Percentiles rank a stretch among this genome's conserved stretches.
These are phyloP conservation scores for Zaprionus obscuricornis DNA, from an alignment of 2,888 invertebrate genomes.

Conservation along the genomic window DNA sequence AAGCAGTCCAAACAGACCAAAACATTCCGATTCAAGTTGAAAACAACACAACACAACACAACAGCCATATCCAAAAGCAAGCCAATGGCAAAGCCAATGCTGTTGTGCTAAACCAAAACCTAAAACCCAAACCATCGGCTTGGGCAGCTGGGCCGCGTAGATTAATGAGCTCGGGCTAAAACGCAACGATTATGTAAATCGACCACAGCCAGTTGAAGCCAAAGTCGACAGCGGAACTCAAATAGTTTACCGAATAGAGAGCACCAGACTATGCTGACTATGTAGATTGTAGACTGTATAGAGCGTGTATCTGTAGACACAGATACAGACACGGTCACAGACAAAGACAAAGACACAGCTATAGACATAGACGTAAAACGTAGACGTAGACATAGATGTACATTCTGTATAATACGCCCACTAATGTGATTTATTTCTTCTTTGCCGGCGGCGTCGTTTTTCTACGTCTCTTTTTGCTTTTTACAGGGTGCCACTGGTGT, in stretches of 20 bases:
- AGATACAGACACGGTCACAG: slow-evolving; percentile 29
- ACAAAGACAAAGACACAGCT: no score
- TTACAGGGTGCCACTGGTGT: slow-evolving; percentile 85
- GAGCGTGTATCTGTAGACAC: slow-evolving; percentile 27
- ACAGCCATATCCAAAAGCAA: slow-evolving; percentile 9
- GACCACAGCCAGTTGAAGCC: slow-evolving; percentile 60
- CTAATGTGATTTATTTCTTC: slow-evolving; percentile 75
- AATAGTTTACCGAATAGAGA: slow-evolving; percentile 23
- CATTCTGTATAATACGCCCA: slow-evolving; percentile 60
- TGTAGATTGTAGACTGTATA: slow-evolving; percentile 16
- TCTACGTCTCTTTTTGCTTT: slow-evolving; percentile 4
- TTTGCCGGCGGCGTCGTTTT: slow-evolving; percentile 59
- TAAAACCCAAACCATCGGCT: slow-evolving; percentile 7
- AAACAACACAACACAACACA: slow-evolving; percentile 11
- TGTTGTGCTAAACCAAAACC: slow-evolving; percentile 10
- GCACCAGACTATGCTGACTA: slow-evolving; percentile 5
- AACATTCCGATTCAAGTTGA: slow-evolving; percentile 10
- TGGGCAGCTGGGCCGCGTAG: slow-evolving; percentile 52
- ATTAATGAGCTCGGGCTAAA: slow-evolving; percentile 73
- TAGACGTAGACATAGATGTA: slow-evolving; percentile 37
- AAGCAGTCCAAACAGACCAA: slow-evolving; percentile 6
- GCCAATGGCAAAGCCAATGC: no score
- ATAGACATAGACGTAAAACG: no score
- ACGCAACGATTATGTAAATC: slow-evolving; percentile 75
- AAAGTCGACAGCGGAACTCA: slow-evolving; percentile 18